A percentile compares a stretch with the other conserved stretches of the same genome.
These are phyloP conservation scores for Pomacea canaliculata DNA, from an alignment of 2,888 invertebrate species.

Conservation along the genomic window DNA sequence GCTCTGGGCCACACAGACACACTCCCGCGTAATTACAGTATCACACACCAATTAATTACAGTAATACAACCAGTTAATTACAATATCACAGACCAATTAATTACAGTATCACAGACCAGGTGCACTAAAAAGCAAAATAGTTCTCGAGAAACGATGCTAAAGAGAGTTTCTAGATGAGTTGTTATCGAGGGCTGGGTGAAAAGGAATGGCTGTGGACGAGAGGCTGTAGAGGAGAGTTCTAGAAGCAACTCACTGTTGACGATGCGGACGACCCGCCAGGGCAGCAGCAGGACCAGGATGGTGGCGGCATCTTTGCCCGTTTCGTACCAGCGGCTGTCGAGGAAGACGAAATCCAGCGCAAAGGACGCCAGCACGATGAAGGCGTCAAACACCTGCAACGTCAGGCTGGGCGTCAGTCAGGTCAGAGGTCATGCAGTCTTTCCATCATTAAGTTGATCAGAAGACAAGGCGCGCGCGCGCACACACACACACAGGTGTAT, in stretches of 20 bases:
- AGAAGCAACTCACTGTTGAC: conserved; percentile 52
- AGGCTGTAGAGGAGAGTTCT: too few relatives aligned
- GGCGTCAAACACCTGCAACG: conserved; percentile 52
- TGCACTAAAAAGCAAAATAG: background rate
- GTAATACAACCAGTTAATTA: too few relatives aligned
- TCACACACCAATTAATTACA: conserved; percentile 8
- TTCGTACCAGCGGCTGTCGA: conserved; percentile 55
- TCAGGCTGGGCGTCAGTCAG: too few relatives aligned
- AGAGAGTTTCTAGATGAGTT: too few relatives aligned
- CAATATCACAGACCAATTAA: conserved; percentile 3
- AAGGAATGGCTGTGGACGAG: too few relatives aligned
- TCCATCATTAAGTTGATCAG: too few relatives aligned
- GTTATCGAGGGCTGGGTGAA: too few relatives aligned
- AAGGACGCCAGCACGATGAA: conserved; percentile 53
- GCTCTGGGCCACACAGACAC: background rate
- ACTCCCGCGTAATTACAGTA: conserved; percentile 1
- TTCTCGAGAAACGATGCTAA: too few relatives aligned
- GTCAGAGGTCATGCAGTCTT: too few relatives aligned
- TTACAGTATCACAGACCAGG: background rate
- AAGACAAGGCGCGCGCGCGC: background rate
- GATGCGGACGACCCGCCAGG: conserved; percentile 56
- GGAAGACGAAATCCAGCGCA: conserved; percentile 50
- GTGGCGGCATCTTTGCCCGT: conserved; percentile 56
- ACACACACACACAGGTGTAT: background rate
- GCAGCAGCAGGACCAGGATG: conserved; percentile 50